Evolutionary conservation across 2,113 vertebrate species (phyloP), one percentile per base, ranked within the genome.

Genomic region (Ranitomeya imitator): DNA sequence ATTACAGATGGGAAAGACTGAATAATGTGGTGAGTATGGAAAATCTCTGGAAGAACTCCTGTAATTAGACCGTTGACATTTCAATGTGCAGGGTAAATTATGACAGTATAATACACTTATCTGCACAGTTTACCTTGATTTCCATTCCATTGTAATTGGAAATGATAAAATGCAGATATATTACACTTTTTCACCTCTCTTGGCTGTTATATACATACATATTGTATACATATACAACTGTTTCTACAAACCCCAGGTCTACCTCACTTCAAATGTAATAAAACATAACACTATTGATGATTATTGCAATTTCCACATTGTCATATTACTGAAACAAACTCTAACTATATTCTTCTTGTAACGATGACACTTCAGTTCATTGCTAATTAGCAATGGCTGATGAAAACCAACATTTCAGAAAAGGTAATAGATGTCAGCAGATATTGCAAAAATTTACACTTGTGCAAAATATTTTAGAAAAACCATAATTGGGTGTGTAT

Each of bases 21-120:
- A 51, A 83, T 65, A 65, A 65, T 45, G 65, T n/a, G 80, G 26
- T 51, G 59, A 63, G 21, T 19, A 83, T 67, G 37, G 80, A 19
- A 19, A 67, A 51, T 63, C 31, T 65, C 19, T 51, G 18, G 9
- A 4, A 63, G 31, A 63, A 31, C 16, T 81, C 6, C 26, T 81
- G 23, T 81, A 81, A 81, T 81, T 81, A 81, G n/a, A 19, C 79
- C 37, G n/a, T 13, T 51, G 37, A 65, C 13, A 69, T 83, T 83
- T 83, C 45, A n/a, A n/a, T 54, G 19, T 21, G 14, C 63, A 54
- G 61, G 19, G 45, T 69, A 65, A 83, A 13, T 83, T n/a, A 54
- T 83, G 21, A 54, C 31, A 83, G 81, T 6, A 52, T n/a, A 83
- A n/a, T 81, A 37, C 79, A 81, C 23, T 37, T 23, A 55, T 79